phyloP scores from a whole-genome alignment of 2,113 vertebrate genomes.

The Mormyrus lacerda region DNA sequence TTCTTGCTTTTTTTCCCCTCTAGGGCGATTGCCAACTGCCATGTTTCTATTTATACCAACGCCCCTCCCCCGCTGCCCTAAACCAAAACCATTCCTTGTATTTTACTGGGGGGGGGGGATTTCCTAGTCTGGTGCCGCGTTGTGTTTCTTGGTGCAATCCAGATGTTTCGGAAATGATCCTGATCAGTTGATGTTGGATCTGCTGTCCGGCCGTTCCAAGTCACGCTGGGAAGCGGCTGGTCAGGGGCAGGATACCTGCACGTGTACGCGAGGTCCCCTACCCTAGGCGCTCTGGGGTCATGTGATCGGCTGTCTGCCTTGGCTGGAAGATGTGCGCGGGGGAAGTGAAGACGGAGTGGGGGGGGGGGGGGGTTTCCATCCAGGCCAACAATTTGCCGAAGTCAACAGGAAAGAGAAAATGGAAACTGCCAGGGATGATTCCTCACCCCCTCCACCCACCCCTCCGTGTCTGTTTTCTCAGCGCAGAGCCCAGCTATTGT shows the following conservation, averaged over 20 bases:
- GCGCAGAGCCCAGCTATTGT: neutral
- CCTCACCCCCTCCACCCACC: neutral
- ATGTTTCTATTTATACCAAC: conserved; percentile 5
- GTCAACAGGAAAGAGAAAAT: conserved; percentile 12
- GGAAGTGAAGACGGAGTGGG: neutral
- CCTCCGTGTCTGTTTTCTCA: neutral
- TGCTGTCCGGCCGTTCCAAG: neutral
- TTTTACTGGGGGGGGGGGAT: neutral
- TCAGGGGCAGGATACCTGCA: neutral
- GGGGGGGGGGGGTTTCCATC: conserved; percentile 8
- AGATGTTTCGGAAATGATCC: neutral
- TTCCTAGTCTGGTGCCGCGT: neutral
- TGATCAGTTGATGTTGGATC: neutral
- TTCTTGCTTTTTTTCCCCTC: neutral
- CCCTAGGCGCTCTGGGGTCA: neutral
- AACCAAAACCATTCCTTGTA: neutral
- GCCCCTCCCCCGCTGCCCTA: neutral
- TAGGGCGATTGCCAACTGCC: neutral
- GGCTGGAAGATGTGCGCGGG: neutral
- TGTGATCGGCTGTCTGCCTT: neutral
- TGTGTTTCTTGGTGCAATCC: neutral
- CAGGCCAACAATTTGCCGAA: neutral
- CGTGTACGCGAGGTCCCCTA: too few species aligned
- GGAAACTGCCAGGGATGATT: neutral
- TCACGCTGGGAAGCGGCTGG: neutral